A percentile compares a stretch with the other conserved stretches of the same genome.
Conservation (phyloP, 2,797 vertebrate genomes). For the Selene dorsalis region DNA sequence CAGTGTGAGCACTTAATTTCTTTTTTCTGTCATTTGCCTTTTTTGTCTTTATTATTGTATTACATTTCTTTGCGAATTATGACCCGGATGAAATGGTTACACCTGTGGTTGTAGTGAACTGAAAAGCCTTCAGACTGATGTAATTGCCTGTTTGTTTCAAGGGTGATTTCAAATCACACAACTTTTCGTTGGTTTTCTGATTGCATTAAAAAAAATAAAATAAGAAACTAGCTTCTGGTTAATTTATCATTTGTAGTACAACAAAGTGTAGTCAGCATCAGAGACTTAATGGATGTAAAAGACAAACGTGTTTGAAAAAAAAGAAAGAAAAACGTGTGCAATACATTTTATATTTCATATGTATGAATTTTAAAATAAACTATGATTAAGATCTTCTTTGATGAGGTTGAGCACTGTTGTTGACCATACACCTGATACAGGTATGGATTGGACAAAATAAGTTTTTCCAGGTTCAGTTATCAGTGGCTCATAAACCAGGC, state of each 20-base stretch:
- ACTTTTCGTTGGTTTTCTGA: conserved; percentile 56
- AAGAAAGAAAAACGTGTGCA: conserved; percentile 5
- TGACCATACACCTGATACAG: not conserved
- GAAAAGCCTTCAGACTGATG: conserved; percentile 6
- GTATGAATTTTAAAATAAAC: not conserved
- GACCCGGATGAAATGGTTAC: conserved; percentile 17
- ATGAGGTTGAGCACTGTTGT: not conserved
- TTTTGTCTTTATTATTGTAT: conserved; percentile 38
- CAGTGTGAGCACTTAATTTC: conserved; percentile 28
- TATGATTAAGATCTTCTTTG: not conserved
- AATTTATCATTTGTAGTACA: conserved; percentile 26
- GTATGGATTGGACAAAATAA: not conserved
- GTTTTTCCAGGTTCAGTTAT: not conserved
- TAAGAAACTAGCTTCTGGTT: conserved; percentile 25
- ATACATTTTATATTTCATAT: not conserved
- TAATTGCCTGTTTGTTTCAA: conserved; percentile 22
- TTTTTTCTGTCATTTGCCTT: conserved; percentile 26
- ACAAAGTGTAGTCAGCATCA: not conserved
- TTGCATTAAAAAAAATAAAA: conserved; percentile 65
- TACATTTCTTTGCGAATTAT: conserved; percentile 25
- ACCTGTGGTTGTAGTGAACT: conserved; percentile 12
- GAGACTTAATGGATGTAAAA: conserved; percentile 25
- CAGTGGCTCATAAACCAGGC: not conserved
- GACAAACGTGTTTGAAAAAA: conserved; percentile 43
- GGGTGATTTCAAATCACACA: conserved; percentile 28